These are phyloP conservation scores for Aix galericulata DNA, from an alignment of 2,113 vertebrate genomes.

Conservation along the genomic window DNA sequence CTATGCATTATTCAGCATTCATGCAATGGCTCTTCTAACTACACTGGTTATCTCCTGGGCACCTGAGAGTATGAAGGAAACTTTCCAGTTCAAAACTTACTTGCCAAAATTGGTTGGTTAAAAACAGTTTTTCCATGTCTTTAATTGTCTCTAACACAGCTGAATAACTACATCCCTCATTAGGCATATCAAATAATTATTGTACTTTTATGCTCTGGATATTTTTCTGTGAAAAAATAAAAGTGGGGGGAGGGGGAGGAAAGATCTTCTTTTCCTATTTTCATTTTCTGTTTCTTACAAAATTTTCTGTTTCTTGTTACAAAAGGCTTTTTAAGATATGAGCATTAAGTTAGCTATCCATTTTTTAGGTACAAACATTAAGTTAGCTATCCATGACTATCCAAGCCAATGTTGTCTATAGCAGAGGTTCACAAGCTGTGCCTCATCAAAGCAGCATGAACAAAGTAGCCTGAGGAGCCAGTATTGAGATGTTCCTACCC, in stretches of 20 bases:
- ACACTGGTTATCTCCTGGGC: neutral
- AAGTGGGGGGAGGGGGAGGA: neutral
- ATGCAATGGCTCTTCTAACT: accelerated
- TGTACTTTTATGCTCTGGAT: neutral
- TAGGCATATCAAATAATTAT: neutral
- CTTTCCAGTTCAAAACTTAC: neutral
- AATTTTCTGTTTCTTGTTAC: neutral
- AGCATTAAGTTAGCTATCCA: neutral
- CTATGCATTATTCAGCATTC: neutral
- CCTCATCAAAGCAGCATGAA: neutral
- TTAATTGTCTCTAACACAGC: neutral
- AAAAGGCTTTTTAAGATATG: neutral
- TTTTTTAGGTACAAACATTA: neutral
- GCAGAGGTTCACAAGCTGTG: neutral
- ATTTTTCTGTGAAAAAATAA: neutral
- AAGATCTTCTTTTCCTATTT: neutral
- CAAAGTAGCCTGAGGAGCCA: neutral
- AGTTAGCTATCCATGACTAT: neutral
- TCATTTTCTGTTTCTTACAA: neutral
- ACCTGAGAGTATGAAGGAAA: neutral
- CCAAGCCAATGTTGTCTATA: neutral
- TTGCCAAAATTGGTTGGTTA: neutral
- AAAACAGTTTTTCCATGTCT: neutral
- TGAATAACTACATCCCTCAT: neutral
- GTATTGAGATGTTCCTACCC: neutral